phyloP scores from a whole-genome alignment of 2,797 vertebrate species.

The Heterohyrax brucei region DNA sequence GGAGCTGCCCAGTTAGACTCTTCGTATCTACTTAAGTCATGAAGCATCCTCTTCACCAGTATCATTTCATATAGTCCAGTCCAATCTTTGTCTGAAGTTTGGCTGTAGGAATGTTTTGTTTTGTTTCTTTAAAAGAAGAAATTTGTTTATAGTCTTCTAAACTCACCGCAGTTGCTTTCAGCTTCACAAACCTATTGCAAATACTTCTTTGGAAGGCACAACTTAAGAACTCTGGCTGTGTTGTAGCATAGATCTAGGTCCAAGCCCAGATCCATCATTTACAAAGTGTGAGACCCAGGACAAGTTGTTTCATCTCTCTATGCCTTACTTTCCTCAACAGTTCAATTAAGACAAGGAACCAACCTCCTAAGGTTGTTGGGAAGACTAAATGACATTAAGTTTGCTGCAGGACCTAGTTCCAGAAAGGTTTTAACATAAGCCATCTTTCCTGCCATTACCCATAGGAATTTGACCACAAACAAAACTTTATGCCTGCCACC shows the following conservation, averaged over 20 bases:
- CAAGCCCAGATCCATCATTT: neutral
- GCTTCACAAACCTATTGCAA: neutral
- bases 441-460: too few relatives aligned
- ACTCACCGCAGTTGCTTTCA: slow-evolving; percentile 21
- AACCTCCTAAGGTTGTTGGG: neutral
- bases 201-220: neutral
- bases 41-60: too few relatives aligned
- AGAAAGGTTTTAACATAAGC: too few relatives aligned
- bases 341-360: neutral
- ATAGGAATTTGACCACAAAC: too few relatives aligned
- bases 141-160: neutral
- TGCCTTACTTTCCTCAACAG: neutral
- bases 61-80: too few relatives aligned
- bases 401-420: neutral
- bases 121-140: neutral
- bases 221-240: neutral
- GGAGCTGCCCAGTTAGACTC: too few relatives aligned
- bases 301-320: slow-evolving; percentile 13
- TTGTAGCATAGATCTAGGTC: neutral
- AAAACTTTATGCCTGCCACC: too few relatives aligned
- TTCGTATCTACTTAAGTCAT: too few relatives aligned
- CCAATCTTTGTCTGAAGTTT: too few relatives aligned
- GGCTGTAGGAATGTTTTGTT: too few relatives aligned
- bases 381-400: slow-evolving; percentile 4
- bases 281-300: neutral